Base-by-base conservation (phyloP, 1,140 invertebrate genomes). In the Scylla paramamosain region DNA sequence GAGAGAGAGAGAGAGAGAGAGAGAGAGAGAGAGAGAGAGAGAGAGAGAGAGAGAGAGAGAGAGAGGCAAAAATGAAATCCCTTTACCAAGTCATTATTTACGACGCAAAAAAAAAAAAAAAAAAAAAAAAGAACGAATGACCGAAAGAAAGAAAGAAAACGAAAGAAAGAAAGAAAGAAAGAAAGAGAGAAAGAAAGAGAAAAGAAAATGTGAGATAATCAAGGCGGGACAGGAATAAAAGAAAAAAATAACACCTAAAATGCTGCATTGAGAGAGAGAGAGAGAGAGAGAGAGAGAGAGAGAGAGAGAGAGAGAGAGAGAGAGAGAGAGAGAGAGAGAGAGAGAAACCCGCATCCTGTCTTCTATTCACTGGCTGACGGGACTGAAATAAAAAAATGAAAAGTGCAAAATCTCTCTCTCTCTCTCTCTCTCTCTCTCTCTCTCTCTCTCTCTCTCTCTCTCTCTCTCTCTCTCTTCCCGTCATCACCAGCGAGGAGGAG, bases 241-340 rank as follows among this genome's bases (percentile, higher is more conserved):
- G n/a, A n/a, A n/a, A n/a, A n/a, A n/a, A n/a, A n/a, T n/a, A n/a
- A n/a, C n/a, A n/a, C n/a, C n/a, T n/a, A n/a, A n/a, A n/a, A n/a
- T n/a, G n/a, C n/a, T n/a, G n/a, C n/a, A n/a, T n/a, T 39, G 39
- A 39, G 39, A 39, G 39, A 39, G 39, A 39, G 39, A 39, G 39
- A 39, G 86, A 8, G 86, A 39, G 86, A 88, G 86, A 32, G 29
- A 88, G 86, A 39, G 86, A 88, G 86, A 32, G 29, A 88, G 86
- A 39, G 29, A 88, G 86, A 86, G 83, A 86, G 83, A 39, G 86
- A 88, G 86, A 45, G 86, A 88, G 86, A 88, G 86, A 88, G 83
- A 88, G 86, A 88, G 86, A 32, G 29, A 88, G 86, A 39, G 29
- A 88, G 86, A 39, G 86, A 88, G 86, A 45, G 86, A 88, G 83